Evolutionary conservation across 2,888 invertebrate genomes (phyloP), one percentile per base, ranked within the genome.

Genomic region (Mylabris sibirica): DNA sequence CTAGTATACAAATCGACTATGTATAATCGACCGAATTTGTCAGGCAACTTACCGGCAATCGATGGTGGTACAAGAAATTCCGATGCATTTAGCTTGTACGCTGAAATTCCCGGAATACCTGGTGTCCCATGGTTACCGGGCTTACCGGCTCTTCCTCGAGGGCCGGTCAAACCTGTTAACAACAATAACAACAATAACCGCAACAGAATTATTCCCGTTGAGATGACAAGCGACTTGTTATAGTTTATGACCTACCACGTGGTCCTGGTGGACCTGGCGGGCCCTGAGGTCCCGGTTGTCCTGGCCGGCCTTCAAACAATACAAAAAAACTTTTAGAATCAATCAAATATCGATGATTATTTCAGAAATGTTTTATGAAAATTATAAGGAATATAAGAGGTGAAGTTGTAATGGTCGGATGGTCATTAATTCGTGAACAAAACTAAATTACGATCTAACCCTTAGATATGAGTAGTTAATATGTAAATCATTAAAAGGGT

Each of bases 61-160:
- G 94, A 92, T 38, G 96, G 96, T n/a, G 95, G 93, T 78, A 96
- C 92, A 41, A 95, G 89, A 49, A 95, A 86, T 72, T 93, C 90
- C 66, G 89, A 89, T 60, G 89, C 88, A 72, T 89, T 86, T 60
- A 88, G 84, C 74, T 89, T 91, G 88, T 92, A 95, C 1, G 94
- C 92, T 66, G 91, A 91, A 63, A 96, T 89, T 14, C 95, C 95
- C 0, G 95, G 95, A 63, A 89, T 88, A n/a, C 95, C 95, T 0
- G 93, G 90, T 6, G 88, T 87, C 6, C 94, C 94, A 78, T 93
- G 89, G 12, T 86, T 89, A 0, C 94, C 94, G 20, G 92, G 88
- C 75, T 90, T 91, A 14, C 95, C 95, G 1, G 92, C 86, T 67
- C 90, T 88, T 1, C 95, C 95, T 77, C 91, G 88, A 11, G 90